Evolutionary conservation across 2,797 vertebrate genomes (phyloP).

Genomic region (Cichlasoma orientale): DNA sequence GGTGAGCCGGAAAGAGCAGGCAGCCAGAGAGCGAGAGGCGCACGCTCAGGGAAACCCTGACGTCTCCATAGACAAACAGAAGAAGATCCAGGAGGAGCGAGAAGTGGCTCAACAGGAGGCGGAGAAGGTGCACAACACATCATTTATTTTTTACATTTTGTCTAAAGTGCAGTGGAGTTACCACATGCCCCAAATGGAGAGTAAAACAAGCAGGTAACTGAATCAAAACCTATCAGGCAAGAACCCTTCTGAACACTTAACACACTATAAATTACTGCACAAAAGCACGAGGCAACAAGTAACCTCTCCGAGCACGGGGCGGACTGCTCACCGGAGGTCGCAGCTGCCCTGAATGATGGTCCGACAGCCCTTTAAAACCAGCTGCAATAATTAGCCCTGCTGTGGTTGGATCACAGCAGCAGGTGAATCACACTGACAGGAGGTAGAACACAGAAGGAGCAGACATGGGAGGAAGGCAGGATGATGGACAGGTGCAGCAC

Average conservation of each 20-base stretch:
- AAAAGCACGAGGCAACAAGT: neutral
- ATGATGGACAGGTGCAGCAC: neutral
- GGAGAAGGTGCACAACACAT: constrained; percentile 72
- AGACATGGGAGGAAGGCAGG: neutral
- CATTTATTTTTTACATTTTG: neutral
- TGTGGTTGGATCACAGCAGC: neutral
- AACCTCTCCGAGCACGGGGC: neutral
- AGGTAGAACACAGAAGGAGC: neutral
- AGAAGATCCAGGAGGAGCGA: constrained; percentile 83
- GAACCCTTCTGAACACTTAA: neutral
- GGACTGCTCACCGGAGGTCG: neutral
- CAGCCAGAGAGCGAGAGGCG: constrained; percentile 74
- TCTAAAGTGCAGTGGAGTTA: neutral
- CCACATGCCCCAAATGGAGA: neutral
- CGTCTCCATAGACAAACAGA: constrained; percentile 83
- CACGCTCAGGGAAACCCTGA: constrained; percentile 83
- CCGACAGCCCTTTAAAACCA: neutral
- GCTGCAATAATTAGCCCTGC: neutral
- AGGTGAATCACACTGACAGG: neutral
- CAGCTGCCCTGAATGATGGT: too few relatives aligned
- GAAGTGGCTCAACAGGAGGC: constrained; percentile 81
- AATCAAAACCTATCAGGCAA: neutral
- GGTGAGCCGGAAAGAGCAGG: constrained; percentile 84
- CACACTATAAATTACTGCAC: neutral
- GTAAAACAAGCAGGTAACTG: neutral